Conservation (phyloP, 2,888 invertebrate genomes). For the Stenchaetothrips biformis region DNA sequence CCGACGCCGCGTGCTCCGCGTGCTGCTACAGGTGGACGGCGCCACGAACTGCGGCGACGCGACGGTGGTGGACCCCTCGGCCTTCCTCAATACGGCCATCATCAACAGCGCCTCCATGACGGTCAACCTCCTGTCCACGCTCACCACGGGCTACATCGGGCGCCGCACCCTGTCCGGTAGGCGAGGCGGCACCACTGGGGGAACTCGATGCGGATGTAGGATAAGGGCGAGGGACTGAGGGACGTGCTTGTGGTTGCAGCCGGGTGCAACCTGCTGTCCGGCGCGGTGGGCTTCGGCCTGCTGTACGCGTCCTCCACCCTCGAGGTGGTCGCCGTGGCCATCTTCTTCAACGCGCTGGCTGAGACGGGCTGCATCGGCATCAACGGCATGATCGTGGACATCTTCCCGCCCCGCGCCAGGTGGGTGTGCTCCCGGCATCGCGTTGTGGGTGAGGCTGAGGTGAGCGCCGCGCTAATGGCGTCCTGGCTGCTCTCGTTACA, state of each 20-base stretch:
- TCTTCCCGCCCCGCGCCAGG: conserved; percentile 47
- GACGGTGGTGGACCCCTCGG: not conserved
- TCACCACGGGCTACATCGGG: not conserved
- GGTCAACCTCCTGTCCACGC: not conserved
- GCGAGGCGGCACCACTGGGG: too few species aligned
- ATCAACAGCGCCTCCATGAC: not conserved
- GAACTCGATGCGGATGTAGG: too few species aligned
- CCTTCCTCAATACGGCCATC: conserved; percentile 11
- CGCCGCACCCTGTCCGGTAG: conserved; percentile 2
- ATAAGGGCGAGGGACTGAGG: too few species aligned
- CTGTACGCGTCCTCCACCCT: conserved; percentile 57
- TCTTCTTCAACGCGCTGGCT: conserved; percentile 49
- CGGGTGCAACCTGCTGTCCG: conserved; percentile 50
- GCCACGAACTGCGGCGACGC: not conserved
- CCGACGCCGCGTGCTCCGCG: not conserved
- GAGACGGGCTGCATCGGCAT: conserved; percentile 49
- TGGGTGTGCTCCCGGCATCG: conserved; percentile 40
- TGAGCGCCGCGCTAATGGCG: too few species aligned
- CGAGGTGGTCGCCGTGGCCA: conserved; percentile 54
- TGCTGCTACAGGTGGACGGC: not conserved
- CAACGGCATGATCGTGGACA: conserved; percentile 45
- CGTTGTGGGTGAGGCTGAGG: conserved; percentile 33
- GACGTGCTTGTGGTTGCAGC: conserved; percentile 34
- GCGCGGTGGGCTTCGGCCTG: conserved; percentile 54
- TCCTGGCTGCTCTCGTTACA: conserved; percentile 42